Percentiles rank a stretch among this genome's conserved stretches.
Conservation (phyloP, 2,888 invertebrate genomes). For the Colletes collaris region DNA sequence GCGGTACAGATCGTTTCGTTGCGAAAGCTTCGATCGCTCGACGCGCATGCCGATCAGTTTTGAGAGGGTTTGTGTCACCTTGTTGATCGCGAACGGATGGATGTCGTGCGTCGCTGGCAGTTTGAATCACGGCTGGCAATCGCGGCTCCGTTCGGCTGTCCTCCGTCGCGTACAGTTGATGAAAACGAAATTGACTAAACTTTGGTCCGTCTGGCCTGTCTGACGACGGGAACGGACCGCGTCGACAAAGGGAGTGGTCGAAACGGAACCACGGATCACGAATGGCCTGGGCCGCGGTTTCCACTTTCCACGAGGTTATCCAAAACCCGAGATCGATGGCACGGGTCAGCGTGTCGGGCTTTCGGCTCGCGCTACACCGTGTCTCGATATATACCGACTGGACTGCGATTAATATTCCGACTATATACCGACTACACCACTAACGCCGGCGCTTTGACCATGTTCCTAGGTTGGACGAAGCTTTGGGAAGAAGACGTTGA, state of each 20-base stretch:
- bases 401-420: constrained; percentile 33
- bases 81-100: constrained; percentile 3
- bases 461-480: constrained; percentile 76
- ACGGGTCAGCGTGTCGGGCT: constrained; percentile 14
- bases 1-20: constrained; percentile 20
- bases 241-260: constrained; percentile 42
- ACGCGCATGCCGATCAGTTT: constrained; percentile 1
- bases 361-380: constrained; percentile 46
- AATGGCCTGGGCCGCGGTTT: constrained; percentile 53
- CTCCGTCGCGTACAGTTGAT: constrained; percentile 52
- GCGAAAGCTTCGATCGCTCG: constrained; percentile 40
- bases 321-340: constrained; percentile 8
- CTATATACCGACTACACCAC: constrained; percentile 58
- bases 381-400: constrained; percentile 51
- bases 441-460: constrained; percentile 63
- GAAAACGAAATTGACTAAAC: constrained; percentile 76
- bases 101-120: constrained; percentile 6
- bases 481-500: constrained; percentile 79
- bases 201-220: constrained; percentile 55
- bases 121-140: constrained; percentile 44
- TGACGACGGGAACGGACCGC: constrained; percentile 42
- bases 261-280: constrained; percentile 68
- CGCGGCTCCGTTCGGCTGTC: constrained; percentile 41
- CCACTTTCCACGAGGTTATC: constrained; percentile 20
- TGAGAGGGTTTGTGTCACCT: constrained; percentile 23